These are phyloP conservation scores for Melitaea athalia DNA, from an alignment of 2,888 invertebrate species.

Conservation along the genomic window DNA sequence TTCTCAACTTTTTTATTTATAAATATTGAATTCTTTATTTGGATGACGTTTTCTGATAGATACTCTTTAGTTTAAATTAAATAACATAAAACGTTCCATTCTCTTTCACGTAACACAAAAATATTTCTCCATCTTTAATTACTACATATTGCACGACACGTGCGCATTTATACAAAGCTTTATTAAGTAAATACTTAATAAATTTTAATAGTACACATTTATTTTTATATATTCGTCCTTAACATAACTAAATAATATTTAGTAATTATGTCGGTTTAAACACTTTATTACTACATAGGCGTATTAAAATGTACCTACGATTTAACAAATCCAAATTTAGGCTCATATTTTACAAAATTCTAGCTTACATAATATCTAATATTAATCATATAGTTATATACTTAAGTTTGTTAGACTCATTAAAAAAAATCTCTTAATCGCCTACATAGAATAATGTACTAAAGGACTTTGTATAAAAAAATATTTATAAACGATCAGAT, in stretches of 20 bases:
- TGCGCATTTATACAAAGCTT: constrained; percentile 39
- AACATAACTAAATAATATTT: background rate
- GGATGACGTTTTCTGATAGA: constrained; percentile 37
- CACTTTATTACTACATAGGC: constrained; percentile 7
- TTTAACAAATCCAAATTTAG: constrained; percentile 1
- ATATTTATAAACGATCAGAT: constrained; percentile 21
- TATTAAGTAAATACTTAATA: too few relatives aligned
- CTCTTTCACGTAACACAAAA: constrained; percentile 41
- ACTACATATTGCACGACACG: constrained; percentile 24
- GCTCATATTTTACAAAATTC: background rate
- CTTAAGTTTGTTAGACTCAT: background rate
- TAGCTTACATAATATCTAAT: background rate
- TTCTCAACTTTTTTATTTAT: constrained; percentile 26
- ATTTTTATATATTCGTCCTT: background rate
- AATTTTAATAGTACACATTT: background rate
- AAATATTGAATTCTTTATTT: constrained; percentile 37
- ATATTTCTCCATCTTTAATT: constrained; percentile 33
- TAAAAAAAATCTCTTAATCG: background rate
- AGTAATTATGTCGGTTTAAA: constrained; percentile 3
- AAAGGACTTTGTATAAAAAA: constrained; percentile 9
- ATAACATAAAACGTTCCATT: constrained; percentile 42
- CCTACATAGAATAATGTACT: background rate
- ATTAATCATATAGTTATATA: background rate
- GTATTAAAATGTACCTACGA: background rate
- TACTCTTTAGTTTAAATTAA: constrained; percentile 42